These are phyloP conservation scores for Mellilla xanthometata DNA, from an alignment of 2,888 invertebrate species.

Conservation along the genomic window DNA sequence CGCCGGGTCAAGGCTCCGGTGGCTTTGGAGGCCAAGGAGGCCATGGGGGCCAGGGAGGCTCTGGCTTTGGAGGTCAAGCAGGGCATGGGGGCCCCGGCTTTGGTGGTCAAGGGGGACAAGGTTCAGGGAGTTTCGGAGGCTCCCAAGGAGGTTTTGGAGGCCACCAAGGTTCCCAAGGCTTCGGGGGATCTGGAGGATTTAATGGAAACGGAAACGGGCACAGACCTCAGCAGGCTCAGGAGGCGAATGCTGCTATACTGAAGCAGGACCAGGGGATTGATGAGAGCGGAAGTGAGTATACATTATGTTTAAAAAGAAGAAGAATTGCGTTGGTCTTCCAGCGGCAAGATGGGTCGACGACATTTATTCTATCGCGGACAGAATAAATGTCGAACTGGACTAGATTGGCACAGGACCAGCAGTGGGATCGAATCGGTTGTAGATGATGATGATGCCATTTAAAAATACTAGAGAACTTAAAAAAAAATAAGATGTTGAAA, in stretches of 20 bases:
- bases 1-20: slow-evolving; percentile 39
- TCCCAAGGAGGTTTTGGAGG: slow-evolving; percentile 7
- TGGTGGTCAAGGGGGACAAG: slow-evolving; percentile 7
- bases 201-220: slow-evolving; percentile 39
- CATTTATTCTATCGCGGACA: too few species aligned
- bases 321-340: too few species aligned
- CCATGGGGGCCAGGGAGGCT: slow-evolving; percentile 19
- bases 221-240: slow-evolving; percentile 55
- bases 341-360: too few species aligned
- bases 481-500: too few species aligned
- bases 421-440: too few species aligned
- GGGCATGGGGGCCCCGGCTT: slow-evolving; percentile 1
- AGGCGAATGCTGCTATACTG: slow-evolving; percentile 57
- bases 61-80: slow-evolving; percentile 16
- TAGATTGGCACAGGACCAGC: too few species aligned
- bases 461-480: too few species aligned
- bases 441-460: too few species aligned
- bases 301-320: too few species aligned
- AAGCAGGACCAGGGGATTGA: slow-evolving; percentile 55
- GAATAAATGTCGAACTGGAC: too few species aligned
- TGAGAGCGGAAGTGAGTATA: slow-evolving; percentile 53
- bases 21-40: slow-evolving; percentile 14
- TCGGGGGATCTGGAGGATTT: slow-evolving; percentile 21
- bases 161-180: slow-evolving; percentile 13
- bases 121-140: slow-evolving; percentile 3